These are phyloP conservation scores for Acropora tenuis DNA, from an alignment of 64 coral and sea anemone genomes.

Conservation along the genomic window DNA sequence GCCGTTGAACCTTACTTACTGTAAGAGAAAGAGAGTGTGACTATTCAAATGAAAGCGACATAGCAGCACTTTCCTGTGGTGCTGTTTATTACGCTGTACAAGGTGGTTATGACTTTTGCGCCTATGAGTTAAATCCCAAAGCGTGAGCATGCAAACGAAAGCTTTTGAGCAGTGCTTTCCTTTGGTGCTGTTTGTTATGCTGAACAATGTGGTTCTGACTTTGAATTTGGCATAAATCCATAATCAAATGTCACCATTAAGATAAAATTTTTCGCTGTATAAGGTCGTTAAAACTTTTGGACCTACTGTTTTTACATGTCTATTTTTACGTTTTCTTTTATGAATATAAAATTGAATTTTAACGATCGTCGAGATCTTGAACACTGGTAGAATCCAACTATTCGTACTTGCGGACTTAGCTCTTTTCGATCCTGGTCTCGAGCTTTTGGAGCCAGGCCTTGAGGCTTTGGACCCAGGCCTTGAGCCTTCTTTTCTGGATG, in stretches of 20 bases:
- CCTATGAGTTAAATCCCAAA: not conserved
- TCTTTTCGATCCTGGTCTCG: constrained; percentile 86
- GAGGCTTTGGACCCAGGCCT: constrained; percentile 76
- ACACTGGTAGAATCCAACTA: not conserved
- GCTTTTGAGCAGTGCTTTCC: not conserved
- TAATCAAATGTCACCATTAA: too few relatives aligned
- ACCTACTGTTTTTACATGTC: not conserved
- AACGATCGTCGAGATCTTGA: not conserved
- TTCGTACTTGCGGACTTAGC: constrained; percentile 88
- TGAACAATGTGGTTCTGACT: not conserved
- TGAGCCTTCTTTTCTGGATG: constrained; percentile 84
- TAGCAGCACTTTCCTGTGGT: not conserved
- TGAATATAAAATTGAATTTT: not conserved
- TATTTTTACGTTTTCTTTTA: not conserved
- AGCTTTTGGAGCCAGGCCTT: constrained; percentile 72
- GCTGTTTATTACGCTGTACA: not conserved
- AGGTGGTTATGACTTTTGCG: not conserved
- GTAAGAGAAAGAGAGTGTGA: not conserved
- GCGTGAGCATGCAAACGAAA: not conserved
- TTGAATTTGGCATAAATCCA: not conserved
- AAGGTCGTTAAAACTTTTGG: too few relatives aligned
- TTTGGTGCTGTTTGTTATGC: not conserved
- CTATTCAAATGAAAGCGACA: not conserved
- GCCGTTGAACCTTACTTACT: not conserved
- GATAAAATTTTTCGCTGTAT: too few relatives aligned